Evolutionary conservation across 2,113 vertebrate genomes (phyloP).

Genomic region (Corvus hawaiiensis): DNA sequence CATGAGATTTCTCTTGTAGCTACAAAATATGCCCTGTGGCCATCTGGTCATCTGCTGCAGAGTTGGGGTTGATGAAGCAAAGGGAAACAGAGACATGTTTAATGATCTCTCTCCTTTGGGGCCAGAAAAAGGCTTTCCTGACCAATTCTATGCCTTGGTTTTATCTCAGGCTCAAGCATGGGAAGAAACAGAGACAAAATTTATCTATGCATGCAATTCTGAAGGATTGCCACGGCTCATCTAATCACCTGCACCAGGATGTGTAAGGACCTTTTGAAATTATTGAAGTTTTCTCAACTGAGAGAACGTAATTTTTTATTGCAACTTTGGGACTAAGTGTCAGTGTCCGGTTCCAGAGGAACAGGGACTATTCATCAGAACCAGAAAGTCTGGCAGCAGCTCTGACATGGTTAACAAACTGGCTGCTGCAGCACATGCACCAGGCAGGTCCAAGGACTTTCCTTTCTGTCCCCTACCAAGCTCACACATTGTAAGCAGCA

Average conservation of each 20-base stretch:
- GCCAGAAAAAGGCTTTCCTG: background rate
- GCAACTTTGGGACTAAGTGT: background rate
- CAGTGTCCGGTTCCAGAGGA: background rate
- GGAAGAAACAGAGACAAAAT: background rate
- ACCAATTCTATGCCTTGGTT: accelerated
- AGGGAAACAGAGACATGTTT: background rate
- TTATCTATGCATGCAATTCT: background rate
- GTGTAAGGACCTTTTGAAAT: background rate
- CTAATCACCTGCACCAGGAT: background rate
- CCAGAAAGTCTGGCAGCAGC: background rate
- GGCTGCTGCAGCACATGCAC: background rate
- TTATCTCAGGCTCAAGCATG: background rate
- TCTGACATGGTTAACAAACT: background rate
- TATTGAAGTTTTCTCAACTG: background rate
- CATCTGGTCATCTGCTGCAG: background rate
- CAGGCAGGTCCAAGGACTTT: background rate
- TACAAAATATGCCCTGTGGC: background rate
- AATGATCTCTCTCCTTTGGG: background rate
- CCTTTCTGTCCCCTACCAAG: background rate
- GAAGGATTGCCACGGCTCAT: background rate
- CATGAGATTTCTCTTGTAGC: background rate
- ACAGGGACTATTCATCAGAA: background rate
- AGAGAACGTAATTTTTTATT: background rate
- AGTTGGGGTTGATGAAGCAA: background rate
- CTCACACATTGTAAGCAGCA: background rate